Evolutionary conservation across 1,140 invertebrate genomes (phyloP).

Genomic region (Drosophila nigrodunni): DNA sequence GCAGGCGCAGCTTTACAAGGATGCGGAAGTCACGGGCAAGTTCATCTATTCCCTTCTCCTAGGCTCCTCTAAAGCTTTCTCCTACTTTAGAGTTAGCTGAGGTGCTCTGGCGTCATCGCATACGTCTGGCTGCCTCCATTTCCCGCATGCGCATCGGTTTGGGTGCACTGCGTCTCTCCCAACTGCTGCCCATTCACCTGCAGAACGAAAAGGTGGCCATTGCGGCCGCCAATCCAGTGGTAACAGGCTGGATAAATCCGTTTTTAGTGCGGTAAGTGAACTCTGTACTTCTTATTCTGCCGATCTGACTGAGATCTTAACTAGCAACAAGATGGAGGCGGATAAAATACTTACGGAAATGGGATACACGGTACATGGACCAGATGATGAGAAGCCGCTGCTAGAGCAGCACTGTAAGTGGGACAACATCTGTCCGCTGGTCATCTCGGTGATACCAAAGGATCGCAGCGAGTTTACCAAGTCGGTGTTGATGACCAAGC

Average conservation of each 20-base stretch:
- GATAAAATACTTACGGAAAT: slow-evolving; percentile 59
- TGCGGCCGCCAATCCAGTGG: slow-evolving; percentile 86
- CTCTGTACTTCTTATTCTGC: neutral
- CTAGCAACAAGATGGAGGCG: slow-evolving; percentile 68
- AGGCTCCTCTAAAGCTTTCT: neutral
- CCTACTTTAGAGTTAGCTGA: slow-evolving; percentile 85
- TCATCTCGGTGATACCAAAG: slow-evolving; percentile 88
- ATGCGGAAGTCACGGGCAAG: slow-evolving; percentile 84
- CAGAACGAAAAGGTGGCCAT: slow-evolving; percentile 88
- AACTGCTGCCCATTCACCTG: slow-evolving; percentile 89
- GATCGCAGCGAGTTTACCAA: slow-evolving; percentile 78
- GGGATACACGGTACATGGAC: slow-evolving; percentile 76
- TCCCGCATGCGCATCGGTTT: slow-evolving; percentile 89
- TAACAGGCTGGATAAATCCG: slow-evolving; percentile 91
- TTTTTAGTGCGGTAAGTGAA: slow-evolving; percentile 88
- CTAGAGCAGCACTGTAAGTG: slow-evolving; percentile 87
- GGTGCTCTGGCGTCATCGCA: slow-evolving; percentile 87
- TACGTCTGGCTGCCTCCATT: slow-evolving; percentile 89
- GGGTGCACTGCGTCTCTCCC: slow-evolving; percentile 88
- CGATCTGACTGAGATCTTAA: neutral
- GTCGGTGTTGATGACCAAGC: slow-evolving; percentile 86
- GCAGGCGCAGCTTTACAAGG: slow-evolving; percentile 84
- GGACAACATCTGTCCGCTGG: slow-evolving; percentile 90
- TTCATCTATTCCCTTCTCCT: neutral
- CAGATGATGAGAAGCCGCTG: slow-evolving; percentile 75